Evolutionary conservation across 2,797 vertebrate species (phyloP).

Genomic region (Sebastes baramenuke): DNA sequence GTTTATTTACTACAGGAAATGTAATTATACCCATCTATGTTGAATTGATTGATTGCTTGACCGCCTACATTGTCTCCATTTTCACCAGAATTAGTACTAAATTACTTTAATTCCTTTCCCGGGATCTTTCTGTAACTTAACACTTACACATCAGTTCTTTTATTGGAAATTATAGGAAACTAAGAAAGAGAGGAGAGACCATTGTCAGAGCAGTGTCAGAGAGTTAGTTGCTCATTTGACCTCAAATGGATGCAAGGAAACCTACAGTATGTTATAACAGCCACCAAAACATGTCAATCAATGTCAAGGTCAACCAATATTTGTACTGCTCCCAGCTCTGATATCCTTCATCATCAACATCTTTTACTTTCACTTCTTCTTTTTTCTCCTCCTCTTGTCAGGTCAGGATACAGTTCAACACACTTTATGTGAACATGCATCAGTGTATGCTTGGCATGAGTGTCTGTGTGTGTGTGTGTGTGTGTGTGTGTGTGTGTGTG

Average conservation of each 20-base stretch:
- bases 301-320: slow-evolving; percentile 29
- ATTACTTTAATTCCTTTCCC: neutral
- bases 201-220: neutral
- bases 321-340: neutral
- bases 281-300: slow-evolving; percentile 33
- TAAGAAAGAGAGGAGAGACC: neutral
- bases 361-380: neutral
- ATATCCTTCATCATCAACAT: slow-evolving; percentile 7
- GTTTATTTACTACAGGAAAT: neutral
- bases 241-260: neutral
- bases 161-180: neutral
- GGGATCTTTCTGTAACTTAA: neutral
- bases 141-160: neutral
- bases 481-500: too few relatives aligned
- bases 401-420: neutral
- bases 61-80: neutral
- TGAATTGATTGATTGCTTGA: neutral
- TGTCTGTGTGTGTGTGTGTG: slow-evolving; percentile 17
- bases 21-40: neutral
- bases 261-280: neutral
- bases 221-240: neutral
- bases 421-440: slow-evolving; percentile 32
- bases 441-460: slow-evolving; percentile 3
- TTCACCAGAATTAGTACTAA: neutral
- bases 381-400: neutral